Percentiles rank a stretch among this genome's conserved stretches.
phyloP scores from a whole-genome alignment of 2,113 vertebrate species.

The Thamnophis sirtalis region DNA sequence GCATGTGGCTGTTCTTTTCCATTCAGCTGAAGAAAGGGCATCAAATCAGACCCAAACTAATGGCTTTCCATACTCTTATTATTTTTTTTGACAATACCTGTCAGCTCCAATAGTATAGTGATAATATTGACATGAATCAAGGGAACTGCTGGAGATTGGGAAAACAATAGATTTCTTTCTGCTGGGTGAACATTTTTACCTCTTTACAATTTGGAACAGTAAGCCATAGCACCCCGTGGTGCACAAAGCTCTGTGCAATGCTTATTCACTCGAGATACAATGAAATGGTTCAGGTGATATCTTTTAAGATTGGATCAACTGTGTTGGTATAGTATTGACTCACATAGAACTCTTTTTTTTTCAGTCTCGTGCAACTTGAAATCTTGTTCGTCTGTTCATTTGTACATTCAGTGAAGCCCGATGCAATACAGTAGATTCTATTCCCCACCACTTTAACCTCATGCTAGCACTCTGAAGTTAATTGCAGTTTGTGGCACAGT shows the following conservation, averaged over 20 bases:
- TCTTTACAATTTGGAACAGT: slow-evolving; percentile 25
- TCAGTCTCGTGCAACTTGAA: not conserved
- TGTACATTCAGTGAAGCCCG: not conserved
- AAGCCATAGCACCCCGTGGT: slow-evolving; percentile 10
- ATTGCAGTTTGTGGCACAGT: not conserved
- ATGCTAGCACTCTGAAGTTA: not conserved
- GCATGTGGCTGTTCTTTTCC: not conserved
- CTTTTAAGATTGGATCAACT: not conserved
- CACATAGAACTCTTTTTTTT: not conserved
- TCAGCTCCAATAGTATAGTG: slow-evolving; percentile 19
- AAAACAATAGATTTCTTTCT: slow-evolving; percentile 26
- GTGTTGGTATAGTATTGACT: not conserved
- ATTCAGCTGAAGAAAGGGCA: slow-evolving; percentile 12
- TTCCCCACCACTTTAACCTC: not conserved
- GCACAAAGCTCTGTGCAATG: not conserved
- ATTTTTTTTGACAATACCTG: slow-evolving; percentile 33
- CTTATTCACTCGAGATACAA: slow-evolving; percentile 7
- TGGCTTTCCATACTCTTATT: slow-evolving; percentile 14
- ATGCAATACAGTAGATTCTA: not conserved
- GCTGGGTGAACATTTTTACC: slow-evolving; percentile 15
- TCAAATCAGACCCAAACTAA: slow-evolving; percentile 13
- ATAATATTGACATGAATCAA: slow-evolving; percentile 29
- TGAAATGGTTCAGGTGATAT: slow-evolving; percentile 20
- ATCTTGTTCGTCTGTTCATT: not conserved
- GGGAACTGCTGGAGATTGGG: slow-evolving; percentile 15